Base-by-base conservation (phyloP, 2,113 vertebrate genomes). In the Hippolais icterina region DNA sequence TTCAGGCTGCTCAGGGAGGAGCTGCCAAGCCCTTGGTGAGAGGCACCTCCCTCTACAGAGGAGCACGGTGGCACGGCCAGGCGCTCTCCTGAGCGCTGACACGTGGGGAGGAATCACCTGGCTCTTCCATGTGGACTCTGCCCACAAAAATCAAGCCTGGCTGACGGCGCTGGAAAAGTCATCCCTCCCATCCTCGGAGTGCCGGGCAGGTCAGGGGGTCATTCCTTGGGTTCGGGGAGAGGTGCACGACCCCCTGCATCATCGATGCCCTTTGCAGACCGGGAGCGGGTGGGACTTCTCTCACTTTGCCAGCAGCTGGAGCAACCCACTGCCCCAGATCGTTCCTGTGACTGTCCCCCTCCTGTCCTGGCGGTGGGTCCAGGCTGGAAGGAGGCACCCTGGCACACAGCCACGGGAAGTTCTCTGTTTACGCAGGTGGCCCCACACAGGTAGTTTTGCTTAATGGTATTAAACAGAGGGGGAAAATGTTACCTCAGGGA, bases 381-480 rank as follows among this genome's bases (percentile, higher is more conserved):
- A 1, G n/a, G 53, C 53, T 92, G 93, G 85, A 94, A 94, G 74
- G 22, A 49, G 61, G 84, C 66, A 79, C 63, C 20, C 64, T 78
- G 94, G 94, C 49, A 5, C 0, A 0, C 5, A 46, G 83, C 77
- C 84, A 44, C 1, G 5, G 63, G n/a, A 82, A 41, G 52, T 24
- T 89, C 87, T 96, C 83, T 2, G 11, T 27, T 96, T 93, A 75
- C 66, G 0, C 53, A 52, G 76, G 93, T 81, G 54, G 66, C 90
- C 63, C 76, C 61, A 61, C 1, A 0, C 66, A 90, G 63, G 82
- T 83, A 89, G 85, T 75, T 96, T 94, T 95, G 70, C 83, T 95
- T 93, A 85, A 94, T 89, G 77, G 63, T 83, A 92, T 94, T 87
- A 87, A 95, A 85, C 52, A 94, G 87, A 92, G 53, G 35, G 65